Percentiles rank a stretch among this genome's conserved stretches.
These are phyloP conservation scores for Neoarius graeffei DNA, from an alignment of 2,113 vertebrate genomes.

Conservation along the genomic window DNA sequence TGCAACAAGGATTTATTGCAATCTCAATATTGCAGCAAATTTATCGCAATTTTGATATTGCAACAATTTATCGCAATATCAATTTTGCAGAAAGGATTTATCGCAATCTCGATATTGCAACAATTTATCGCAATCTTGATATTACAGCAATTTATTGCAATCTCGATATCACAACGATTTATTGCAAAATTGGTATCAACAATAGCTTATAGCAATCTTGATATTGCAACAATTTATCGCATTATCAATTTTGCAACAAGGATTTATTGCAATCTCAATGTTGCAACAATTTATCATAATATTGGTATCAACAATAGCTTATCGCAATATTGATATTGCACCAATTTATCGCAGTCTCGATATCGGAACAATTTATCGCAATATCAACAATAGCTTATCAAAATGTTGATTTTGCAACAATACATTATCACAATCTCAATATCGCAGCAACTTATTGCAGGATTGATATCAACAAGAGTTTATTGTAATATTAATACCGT, in stretches of 20 bases:
- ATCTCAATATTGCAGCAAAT: no score
- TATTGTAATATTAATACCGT: not conserved
- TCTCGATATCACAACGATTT: not conserved
- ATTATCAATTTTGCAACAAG: not conserved
- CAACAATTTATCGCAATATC: no score
- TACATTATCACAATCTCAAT: not conserved
- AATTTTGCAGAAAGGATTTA: no score
- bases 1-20: no score
- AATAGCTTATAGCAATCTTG: not conserved
- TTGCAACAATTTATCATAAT: not conserved
- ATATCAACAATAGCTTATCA: not conserved
- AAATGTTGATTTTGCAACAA: not conserved
- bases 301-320: not conserved
- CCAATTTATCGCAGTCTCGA: not conserved
- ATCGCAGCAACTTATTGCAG: not conserved
- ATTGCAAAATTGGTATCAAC: not conserved
- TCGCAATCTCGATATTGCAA: not conserved
- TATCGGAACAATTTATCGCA: not conserved
- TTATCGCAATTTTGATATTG: no score
- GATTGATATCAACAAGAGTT: not conserved
- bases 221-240: not conserved
- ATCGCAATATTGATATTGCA: not conserved
- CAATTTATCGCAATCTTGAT: not conserved
- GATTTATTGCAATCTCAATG: not conserved
- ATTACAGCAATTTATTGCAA: not conserved